A percentile compares a stretch with the other conserved stretches of the same genome.
phyloP scores from a whole-genome alignment of 2,888 invertebrate genomes.

The Campaea margaritaria region DNA sequence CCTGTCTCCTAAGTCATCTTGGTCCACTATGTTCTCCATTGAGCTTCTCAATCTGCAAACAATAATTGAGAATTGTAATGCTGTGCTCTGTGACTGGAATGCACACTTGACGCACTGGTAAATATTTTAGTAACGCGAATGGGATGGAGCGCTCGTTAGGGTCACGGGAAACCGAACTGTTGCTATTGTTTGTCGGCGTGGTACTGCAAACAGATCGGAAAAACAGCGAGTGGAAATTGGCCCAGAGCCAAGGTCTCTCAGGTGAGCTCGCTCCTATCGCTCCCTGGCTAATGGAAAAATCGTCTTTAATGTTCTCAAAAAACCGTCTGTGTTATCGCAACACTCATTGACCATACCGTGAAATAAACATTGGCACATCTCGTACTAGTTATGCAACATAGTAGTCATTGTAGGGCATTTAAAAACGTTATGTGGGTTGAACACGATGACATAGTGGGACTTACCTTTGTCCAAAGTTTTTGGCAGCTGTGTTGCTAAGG shows the following conservation, averaged over 20 bases:
- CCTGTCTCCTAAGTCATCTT: slow-evolving; percentile 78
- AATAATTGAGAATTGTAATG: slow-evolving; percentile 8
- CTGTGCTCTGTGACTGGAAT: slow-evolving; percentile 11
- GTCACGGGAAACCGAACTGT: slow-evolving; percentile 66
- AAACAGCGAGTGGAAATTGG: slow-evolving; percentile 78
- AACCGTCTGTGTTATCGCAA: slow-evolving; percentile 57
- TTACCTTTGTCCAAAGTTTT: slow-evolving; percentile 79
- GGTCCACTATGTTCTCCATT: slow-evolving; percentile 92
- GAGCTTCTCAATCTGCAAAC: slow-evolving; percentile 88
- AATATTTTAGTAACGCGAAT: slow-evolving; percentile 34
- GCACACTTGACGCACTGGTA: slow-evolving; percentile 18
- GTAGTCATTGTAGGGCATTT: slow-evolving; percentile 32
- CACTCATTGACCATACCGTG: slow-evolving; percentile 59
- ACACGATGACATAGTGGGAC: slow-evolving; percentile 37
- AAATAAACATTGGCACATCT: slow-evolving; percentile 58
- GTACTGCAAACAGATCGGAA: slow-evolving; percentile 77
- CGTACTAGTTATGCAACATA: slow-evolving; percentile 45
- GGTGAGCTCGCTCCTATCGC: slow-evolving; percentile 75
- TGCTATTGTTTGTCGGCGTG: slow-evolving; percentile 80
- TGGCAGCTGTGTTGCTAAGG: slow-evolving; percentile 79
- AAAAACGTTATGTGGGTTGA: slow-evolving; percentile 23
- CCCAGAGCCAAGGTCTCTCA: slow-evolving; percentile 79
- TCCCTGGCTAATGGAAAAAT: slow-evolving; percentile 60
- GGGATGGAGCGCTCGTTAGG: slow-evolving; percentile 43
- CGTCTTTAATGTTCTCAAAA: slow-evolving; percentile 52